These are phyloP conservation scores for Antedon mediterranea DNA, from an alignment of 53 echinoderm and acorn worm species.

Conservation along the genomic window DNA sequence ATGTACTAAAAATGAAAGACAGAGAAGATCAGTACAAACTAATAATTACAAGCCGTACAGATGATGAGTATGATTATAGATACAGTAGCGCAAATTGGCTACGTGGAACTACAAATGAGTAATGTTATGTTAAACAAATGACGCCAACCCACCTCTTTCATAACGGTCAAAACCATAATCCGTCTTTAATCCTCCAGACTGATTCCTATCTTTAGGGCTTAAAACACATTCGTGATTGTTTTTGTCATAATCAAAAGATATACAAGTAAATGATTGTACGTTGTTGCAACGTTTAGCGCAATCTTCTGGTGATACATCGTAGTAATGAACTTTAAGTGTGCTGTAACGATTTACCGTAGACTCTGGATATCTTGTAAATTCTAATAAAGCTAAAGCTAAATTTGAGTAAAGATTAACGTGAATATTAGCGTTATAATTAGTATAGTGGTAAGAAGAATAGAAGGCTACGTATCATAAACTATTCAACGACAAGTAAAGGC, in stretches of 20 bases:
- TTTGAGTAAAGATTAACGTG: too few relatives aligned
- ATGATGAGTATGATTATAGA: too few relatives aligned
- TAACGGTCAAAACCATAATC: slow-evolving; percentile 29
- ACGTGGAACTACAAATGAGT: too few relatives aligned
- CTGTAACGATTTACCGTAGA: slow-evolving; percentile 37
- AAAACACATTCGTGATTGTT: slow-evolving; percentile 27
- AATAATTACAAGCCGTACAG: too few relatives aligned
- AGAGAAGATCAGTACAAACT: too few relatives aligned
- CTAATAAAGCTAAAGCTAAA: background rate
- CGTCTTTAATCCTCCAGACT: background rate
- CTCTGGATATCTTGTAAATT: slow-evolving; percentile 44
- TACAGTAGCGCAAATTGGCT: too few relatives aligned
- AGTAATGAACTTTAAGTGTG: slow-evolving; percentile 14
- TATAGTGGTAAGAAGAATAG: too few relatives aligned
- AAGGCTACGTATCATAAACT: too few relatives aligned
- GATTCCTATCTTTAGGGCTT: slow-evolving; percentile 17
- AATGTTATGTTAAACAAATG: too few relatives aligned
- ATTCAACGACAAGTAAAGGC: too few relatives aligned
- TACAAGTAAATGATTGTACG: slow-evolving; percentile 34
- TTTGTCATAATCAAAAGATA: slow-evolving; percentile 48
- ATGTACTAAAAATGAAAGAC: too few relatives aligned
- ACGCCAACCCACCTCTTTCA: slow-evolving; percentile 33
- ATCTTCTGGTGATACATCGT: slow-evolving; percentile 47
- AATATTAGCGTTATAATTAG: too few relatives aligned
- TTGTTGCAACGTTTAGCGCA: slow-evolving; percentile 46